These are phyloP conservation scores for Oscarella lobularis DNA, from an alignment of 37 sponge, comb jelly and placozoan genomes.

Conservation along the genomic window DNA sequence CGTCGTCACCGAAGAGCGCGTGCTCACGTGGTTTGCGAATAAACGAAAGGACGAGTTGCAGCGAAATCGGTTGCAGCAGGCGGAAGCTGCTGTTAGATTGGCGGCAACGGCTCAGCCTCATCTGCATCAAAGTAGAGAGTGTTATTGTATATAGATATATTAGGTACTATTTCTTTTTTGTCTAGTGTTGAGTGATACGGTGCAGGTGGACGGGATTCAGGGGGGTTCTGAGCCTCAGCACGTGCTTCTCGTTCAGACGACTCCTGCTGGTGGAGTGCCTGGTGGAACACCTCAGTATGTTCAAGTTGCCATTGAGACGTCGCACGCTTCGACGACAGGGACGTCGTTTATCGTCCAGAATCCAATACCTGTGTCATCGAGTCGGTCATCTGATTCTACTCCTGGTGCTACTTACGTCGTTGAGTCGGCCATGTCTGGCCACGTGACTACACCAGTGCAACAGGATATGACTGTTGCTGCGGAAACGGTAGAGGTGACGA, in stretches of 20 bases:
- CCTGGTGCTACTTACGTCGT: neutral
- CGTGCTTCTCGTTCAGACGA: neutral
- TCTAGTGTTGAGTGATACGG: constrained; percentile 2
- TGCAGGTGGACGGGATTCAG: neutral
- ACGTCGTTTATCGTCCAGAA: neutral
- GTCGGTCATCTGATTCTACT: neutral
- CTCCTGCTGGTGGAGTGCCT: neutral
- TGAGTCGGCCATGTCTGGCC: neutral
- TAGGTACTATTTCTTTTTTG: no score
- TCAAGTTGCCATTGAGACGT: neutral
- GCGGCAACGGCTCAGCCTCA: neutral
- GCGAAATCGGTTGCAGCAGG: neutral
- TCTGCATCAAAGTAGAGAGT: neutral
- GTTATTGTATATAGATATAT: no score
- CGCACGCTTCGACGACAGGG: neutral
- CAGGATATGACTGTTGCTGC: neutral
- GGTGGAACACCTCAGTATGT: neutral
- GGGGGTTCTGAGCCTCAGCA: neutral
- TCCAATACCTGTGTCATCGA: neutral
- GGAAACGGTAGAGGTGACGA: neutral
- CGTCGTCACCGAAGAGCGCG: neutral
- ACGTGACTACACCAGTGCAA: neutral
- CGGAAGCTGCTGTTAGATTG: constrained; percentile 1
- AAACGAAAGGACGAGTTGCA: neutral
- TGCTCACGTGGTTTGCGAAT: neutral